Evolutionary conservation across 2,113 vertebrate species (phyloP).

Genomic region (Leptocoma aspasia): DNA sequence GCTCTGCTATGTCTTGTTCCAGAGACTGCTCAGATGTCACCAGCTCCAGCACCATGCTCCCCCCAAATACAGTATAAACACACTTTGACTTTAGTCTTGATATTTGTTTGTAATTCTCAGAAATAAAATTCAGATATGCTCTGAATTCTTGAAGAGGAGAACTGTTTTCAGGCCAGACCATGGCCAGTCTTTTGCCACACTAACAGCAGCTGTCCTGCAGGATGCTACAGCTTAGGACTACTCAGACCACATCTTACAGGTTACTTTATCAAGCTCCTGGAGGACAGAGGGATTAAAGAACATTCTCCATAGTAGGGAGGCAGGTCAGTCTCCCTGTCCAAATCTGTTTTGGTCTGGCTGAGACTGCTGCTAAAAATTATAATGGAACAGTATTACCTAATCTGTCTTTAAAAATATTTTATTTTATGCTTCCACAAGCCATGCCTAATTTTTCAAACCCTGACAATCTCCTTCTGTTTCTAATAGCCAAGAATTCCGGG

Average conservation of each 20-base stretch:
- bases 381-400: not conserved
- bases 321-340: not conserved
- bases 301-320: not conserved
- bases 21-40: not conserved
- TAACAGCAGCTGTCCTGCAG: not conserved
- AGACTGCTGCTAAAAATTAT: not conserved
- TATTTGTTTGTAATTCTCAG: not conserved
- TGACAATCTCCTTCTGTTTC: not conserved
- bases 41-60: not conserved
- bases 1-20: accelerated
- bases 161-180: not conserved
- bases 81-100: not conserved
- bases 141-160: not conserved
- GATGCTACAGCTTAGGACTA: not conserved
- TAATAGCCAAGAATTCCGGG: not conserved
- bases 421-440: not conserved
- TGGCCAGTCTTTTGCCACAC: not conserved
- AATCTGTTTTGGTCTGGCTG: not conserved
- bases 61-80: not conserved
- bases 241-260: not conserved
- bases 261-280: not conserved
- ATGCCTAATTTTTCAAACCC: not conserved
- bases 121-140: not conserved
- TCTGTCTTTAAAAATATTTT: not conserved
- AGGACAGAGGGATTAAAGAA: not conserved